Percentiles rank a stretch among this genome's conserved stretches.
phyloP scores from a whole-genome alignment of 2,113 vertebrate species.

The Nothoprocta perdicaria region DNA sequence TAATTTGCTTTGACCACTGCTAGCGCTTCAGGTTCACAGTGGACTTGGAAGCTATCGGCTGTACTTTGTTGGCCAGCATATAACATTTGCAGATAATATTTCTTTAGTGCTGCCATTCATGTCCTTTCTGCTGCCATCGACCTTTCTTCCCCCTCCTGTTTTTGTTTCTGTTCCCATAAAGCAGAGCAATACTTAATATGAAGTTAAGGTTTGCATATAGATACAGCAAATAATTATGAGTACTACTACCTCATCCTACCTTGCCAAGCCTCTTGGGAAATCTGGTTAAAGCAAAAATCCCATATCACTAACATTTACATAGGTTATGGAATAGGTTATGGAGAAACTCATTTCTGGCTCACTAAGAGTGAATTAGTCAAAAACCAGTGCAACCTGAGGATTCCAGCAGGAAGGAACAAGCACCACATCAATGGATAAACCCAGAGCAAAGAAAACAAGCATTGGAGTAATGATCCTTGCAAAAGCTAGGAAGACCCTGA shows the following conservation, averaged over 20 bases:
- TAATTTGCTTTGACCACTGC: conserved; percentile 61
- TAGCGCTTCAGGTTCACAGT: conserved; percentile 33
- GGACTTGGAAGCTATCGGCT: conserved; percentile 28
- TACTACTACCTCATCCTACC: neutral
- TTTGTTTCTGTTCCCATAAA: neutral
- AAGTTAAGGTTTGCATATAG: neutral
- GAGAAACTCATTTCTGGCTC: neutral
- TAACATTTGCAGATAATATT: neutral
- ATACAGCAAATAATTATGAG: conserved; percentile 8
- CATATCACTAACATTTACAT: neutral
- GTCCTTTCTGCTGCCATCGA: neutral
- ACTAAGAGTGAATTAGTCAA: neutral
- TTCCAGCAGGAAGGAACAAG: conserved; percentile 19
- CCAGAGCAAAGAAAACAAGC: neutral
- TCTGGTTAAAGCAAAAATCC: conserved; percentile 18
- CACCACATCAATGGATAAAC: neutral
- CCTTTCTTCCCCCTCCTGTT: neutral
- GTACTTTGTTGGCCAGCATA: conserved; percentile 40
- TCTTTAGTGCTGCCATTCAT: conserved; percentile 1
- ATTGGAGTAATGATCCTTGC: neutral
- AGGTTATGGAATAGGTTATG: neutral
- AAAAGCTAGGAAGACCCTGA: neutral
- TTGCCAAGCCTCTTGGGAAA: neutral
- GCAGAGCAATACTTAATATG: neutral
- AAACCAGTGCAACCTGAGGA: neutral